Conservation (phyloP, 2,113 vertebrate species). For the Oryzias celebensis region DNA sequence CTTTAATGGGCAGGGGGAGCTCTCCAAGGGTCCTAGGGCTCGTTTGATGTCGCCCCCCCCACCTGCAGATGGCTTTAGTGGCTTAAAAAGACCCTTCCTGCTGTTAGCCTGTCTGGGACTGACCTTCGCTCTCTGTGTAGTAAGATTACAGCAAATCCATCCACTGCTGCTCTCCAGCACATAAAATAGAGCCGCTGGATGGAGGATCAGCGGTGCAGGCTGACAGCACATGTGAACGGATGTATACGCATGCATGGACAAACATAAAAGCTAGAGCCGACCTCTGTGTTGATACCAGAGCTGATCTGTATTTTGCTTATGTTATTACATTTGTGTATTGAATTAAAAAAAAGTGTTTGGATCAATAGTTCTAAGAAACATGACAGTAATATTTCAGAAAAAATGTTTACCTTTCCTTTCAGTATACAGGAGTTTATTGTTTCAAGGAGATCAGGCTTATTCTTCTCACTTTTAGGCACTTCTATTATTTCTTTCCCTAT, state of each 20-base stretch:
- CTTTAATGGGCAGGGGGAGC: conserved; percentile 47
- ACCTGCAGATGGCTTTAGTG: conserved; percentile 31
- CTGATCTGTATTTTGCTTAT: not conserved
- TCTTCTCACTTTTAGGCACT: conserved; percentile 96
- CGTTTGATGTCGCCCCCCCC: conserved; percentile 66
- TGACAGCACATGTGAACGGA: conserved; percentile 27
- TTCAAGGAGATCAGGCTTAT: conserved; percentile 93
- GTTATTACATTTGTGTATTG: not conserved
- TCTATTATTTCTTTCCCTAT: conserved; percentile 93
- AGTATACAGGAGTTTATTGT: conserved; percentile 93
- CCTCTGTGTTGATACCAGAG: not conserved
- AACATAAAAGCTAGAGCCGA: conserved; percentile 19
- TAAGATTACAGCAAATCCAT: conserved; percentile 59
- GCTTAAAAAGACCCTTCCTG: conserved; percentile 69
- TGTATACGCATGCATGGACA: conserved; percentile 19
- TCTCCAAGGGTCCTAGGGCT: conserved; percentile 30
- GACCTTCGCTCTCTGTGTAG: conserved; percentile 79
- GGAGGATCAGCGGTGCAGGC: conserved; percentile 19
- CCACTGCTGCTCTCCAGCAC: conserved; percentile 48
- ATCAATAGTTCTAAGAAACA: not conserved
- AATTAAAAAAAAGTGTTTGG: not conserved
- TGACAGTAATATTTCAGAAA: conserved; percentile 3
- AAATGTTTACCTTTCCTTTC: conserved; percentile 89
- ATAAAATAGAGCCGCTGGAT: conserved; percentile 58
- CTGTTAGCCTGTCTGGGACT: conserved; percentile 61